These are phyloP conservation scores for Axis porcinus DNA, from an alignment of 2,113 vertebrate genomes.

Conservation along the genomic window DNA sequence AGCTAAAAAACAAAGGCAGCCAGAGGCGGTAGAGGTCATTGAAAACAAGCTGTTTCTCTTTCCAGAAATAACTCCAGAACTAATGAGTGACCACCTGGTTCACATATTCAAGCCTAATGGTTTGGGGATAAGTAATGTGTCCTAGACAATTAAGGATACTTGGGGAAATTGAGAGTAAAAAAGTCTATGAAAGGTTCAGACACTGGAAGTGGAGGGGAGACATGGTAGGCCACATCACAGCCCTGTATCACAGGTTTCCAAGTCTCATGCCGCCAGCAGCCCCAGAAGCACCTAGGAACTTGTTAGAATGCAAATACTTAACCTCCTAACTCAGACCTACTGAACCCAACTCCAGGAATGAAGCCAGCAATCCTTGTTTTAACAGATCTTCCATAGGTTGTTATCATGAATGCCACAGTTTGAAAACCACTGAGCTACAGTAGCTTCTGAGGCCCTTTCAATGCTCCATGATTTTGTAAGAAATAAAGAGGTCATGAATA, in stretches of 20 bases:
- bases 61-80: constrained; percentile 18
- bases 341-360: neutral
- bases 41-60: constrained; percentile 23
- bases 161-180: constrained; percentile 15
- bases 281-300: neutral
- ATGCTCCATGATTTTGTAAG: neutral
- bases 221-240: neutral
- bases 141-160: neutral
- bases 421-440: neutral
- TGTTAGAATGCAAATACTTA: neutral
- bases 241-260: neutral
- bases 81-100: constrained; percentile 28
- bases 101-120: neutral
- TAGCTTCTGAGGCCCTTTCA: neutral
- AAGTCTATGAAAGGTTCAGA: neutral
- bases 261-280: neutral
- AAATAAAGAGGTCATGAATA: neutral
- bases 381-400: neutral
- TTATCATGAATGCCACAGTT: neutral
- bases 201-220: neutral
- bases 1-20: neutral
- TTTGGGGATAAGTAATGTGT: neutral
- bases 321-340: neutral
- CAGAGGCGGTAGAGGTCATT: neutral
- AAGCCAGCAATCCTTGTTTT: neutral